Evolutionary conservation across 2,797 vertebrate genomes (phyloP).

Genomic region (Hemibagrus guttatus): DNA sequence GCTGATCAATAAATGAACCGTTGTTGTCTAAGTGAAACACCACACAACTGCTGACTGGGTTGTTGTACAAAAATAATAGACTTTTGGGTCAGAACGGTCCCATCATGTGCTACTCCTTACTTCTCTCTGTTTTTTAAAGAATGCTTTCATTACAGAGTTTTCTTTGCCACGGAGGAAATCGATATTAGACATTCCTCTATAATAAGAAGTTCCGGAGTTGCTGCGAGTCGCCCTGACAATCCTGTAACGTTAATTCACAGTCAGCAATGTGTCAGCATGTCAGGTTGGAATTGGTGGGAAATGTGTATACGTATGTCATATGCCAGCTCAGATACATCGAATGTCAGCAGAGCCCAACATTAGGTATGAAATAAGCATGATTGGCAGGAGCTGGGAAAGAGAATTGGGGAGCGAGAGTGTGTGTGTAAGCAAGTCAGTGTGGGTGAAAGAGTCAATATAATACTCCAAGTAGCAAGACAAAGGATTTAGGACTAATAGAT

Average conservation of each 20-base stretch:
- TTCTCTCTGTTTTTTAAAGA: neutral
- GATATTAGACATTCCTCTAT: neutral
- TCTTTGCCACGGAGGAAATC: neutral
- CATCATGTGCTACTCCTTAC: neutral
- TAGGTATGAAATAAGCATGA: neutral
- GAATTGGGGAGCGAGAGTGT: neutral
- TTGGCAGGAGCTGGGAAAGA: neutral
- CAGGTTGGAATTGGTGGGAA: neutral
- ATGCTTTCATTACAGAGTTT: neutral
- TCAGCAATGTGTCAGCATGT: neutral
- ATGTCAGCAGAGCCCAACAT: neutral
- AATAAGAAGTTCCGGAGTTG: neutral
- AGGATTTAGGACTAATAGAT: neutral
- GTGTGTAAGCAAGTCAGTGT: neutral
- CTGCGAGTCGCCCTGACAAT: neutral
- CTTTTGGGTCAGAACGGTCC: neutral
- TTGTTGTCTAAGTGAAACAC: neutral
- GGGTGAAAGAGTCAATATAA: neutral
- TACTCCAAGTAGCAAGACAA: neutral
- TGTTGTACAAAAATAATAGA: neutral
- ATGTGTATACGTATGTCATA: neutral
- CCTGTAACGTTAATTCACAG: neutral
- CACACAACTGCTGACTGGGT: neutral
- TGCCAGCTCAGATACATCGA: neutral
- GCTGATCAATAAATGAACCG: neutral